A percentile compares a stretch with the other conserved stretches of the same genome.
Conservation (phyloP, 1,140 invertebrate genomes). For the Lepidurus apus region DNA sequence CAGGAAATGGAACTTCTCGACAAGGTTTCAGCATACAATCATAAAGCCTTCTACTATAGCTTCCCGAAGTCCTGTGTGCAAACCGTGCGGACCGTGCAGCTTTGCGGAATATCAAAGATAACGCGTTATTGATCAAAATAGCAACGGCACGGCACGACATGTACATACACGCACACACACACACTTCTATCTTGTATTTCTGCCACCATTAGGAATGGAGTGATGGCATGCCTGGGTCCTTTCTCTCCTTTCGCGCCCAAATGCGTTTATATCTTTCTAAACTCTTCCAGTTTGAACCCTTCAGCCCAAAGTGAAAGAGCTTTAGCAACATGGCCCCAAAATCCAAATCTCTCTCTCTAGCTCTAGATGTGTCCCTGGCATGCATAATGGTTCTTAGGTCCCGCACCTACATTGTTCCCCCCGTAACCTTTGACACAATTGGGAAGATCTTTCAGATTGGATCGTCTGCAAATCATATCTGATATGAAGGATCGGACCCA, state of each 20-base stretch:
- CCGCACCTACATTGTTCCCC: neutral
- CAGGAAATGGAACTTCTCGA: neutral
- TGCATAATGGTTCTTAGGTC: neutral
- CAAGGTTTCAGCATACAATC: neutral
- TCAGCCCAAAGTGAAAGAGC: neutral
- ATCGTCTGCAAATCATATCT: neutral
- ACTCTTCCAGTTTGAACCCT: neutral
- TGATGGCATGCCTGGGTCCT: neutral
- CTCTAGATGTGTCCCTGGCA: neutral
- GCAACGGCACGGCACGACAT: neutral
- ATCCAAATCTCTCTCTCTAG: neutral
- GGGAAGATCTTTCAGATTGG: neutral
- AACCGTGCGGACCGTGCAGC: neutral
- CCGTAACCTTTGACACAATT: neutral
- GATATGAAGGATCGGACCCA: neutral
- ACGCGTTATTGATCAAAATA: neutral
- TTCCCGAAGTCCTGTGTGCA: neutral
- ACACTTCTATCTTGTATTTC: neutral
- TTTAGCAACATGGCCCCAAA: neutral
- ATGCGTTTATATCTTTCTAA: neutral
- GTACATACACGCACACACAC: neutral
- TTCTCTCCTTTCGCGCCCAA: neutral
- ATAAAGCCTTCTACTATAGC: neutral
- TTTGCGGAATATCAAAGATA: neutral
- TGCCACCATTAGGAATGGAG: neutral